Evolutionary conservation across 1,140 invertebrate species (phyloP).

Genomic region (Eufriesea mexicana): DNA sequence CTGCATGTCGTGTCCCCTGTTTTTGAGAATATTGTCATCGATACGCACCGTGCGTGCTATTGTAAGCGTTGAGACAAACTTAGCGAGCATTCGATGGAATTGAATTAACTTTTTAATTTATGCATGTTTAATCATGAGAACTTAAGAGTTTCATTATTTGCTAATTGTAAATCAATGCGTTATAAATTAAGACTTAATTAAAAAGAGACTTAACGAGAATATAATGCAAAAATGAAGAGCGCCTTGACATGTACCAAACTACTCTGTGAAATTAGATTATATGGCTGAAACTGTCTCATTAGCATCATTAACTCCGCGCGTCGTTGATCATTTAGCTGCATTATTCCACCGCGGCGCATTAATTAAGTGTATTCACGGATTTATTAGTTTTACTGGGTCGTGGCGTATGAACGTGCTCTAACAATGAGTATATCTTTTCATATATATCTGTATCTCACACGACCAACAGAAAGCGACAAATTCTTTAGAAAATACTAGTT

Average conservation of each 20-base stretch:
- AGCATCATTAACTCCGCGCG: constrained; percentile 28
- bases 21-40: background rate
- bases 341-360: constrained; percentile 34
- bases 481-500: background rate
- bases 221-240: background rate
- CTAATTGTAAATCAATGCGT: background rate
- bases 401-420: background rate
- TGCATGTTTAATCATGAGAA: background rate
- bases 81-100: background rate
- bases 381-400: constrained; percentile 59
- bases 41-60: background rate
- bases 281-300: constrained; percentile 42
- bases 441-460: background rate
- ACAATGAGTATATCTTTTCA: background rate
- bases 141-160: background rate
- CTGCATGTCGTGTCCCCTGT: background rate
- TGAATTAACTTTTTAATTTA: background rate
- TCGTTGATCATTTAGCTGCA: constrained; percentile 51
- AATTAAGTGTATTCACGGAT: constrained; percentile 54
- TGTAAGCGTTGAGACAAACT: background rate
- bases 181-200: background rate
- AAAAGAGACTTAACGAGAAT: background rate
- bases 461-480: background rate
- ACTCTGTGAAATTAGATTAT: constrained; percentile 18
- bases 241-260: background rate